phyloP scores from a whole-genome alignment of 1,140 invertebrate species.

The Meteorus sp. region DNA sequence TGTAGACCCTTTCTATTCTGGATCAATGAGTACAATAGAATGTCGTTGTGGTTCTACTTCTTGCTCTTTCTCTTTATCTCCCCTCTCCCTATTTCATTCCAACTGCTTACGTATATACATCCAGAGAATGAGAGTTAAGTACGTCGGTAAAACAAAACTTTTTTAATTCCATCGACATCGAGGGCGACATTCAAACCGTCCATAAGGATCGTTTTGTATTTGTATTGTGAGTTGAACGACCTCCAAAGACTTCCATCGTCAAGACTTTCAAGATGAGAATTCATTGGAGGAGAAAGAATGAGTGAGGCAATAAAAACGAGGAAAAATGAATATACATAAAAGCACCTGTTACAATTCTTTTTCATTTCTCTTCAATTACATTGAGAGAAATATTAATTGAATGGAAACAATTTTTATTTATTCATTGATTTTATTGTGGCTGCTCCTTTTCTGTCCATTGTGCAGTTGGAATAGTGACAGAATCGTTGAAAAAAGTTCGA shows the following conservation, averaged over 20 bases:
- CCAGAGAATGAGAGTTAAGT: neutral
- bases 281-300: conserved; percentile 6
- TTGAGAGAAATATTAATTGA: no score
- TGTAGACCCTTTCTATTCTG: neutral
- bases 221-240: neutral
- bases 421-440: no score
- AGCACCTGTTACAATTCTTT: conserved; percentile 3
- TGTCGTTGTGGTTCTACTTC: neutral
- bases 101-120: no score
- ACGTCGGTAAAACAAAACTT: conserved; percentile 28
- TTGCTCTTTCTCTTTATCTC: no score
- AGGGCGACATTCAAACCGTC: conserved; percentile 17
- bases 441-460: no score
- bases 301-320: conserved; percentile 14
- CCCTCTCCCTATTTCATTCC: no score
- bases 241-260: neutral
- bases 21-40: conserved; percentile 3
- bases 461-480: no score
- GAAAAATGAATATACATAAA: neutral
- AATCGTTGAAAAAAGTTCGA: no score
- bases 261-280: neutral
- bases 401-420: no score
- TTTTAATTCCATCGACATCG: conserved; percentile 26
- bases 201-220: neutral
- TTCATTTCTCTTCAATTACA: no score